Percentiles rank a stretch among this genome's conserved stretches.
Conservation (phyloP, 2,797 vertebrate genomes). For the Pachyuromys duprasi region DNA sequence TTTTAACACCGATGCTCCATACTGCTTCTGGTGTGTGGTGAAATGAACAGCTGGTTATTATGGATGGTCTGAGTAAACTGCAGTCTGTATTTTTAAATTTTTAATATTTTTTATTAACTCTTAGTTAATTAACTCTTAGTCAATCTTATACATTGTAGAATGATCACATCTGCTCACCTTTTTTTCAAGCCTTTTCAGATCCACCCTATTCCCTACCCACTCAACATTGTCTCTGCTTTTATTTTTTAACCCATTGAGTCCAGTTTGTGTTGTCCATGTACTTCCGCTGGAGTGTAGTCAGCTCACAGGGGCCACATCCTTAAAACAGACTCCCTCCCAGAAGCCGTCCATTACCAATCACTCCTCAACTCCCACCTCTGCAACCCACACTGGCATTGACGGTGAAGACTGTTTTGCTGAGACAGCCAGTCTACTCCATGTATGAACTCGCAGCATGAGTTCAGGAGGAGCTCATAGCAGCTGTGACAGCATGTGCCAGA, state of each 20-base stretch:
- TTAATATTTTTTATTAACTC: not conserved
- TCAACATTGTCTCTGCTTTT: not conserved
- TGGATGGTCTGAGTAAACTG: not conserved
- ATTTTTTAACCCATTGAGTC: not conserved
- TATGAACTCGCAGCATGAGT: not conserved
- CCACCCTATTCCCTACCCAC: too few relatives aligned
- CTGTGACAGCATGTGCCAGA: not conserved
- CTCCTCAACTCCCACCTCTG: not conserved
- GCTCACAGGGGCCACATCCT: not conserved
- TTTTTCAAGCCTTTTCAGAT: not conserved
- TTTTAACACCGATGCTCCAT: not conserved
- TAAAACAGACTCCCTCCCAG: not conserved
- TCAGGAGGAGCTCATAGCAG: too few relatives aligned
- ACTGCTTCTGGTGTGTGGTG: accelerated
- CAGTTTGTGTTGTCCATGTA: not conserved
- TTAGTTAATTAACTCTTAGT: not conserved
- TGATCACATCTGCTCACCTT: not conserved
- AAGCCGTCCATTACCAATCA: not conserved
- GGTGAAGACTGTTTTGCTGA: not conserved
- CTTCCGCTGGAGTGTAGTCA: not conserved
- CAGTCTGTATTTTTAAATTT: not conserved
- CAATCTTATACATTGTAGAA: not conserved
- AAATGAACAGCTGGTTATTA: not conserved
- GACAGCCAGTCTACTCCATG: not conserved
- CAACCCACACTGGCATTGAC: not conserved